Base-by-base conservation (phyloP, 2,113 vertebrate species). In the Heloderma charlesbogerti region DNA sequence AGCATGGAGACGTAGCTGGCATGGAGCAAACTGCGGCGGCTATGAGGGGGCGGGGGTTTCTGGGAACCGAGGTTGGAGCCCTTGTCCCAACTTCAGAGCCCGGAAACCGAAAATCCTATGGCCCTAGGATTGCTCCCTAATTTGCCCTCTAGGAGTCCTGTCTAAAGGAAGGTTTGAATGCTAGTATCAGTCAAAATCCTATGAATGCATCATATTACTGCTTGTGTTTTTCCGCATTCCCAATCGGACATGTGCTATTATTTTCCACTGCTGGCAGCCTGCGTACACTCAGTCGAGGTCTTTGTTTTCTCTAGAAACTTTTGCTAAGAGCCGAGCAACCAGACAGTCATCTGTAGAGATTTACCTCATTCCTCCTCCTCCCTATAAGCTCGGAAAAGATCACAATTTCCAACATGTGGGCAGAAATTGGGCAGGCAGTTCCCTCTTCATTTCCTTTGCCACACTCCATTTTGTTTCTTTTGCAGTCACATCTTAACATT, bases 361-460 rank as follows among this genome's bases (percentile, higher is more conserved):
- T 25, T n/a, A 43, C 51, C 37, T 77, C 72, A 9, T 77, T 67
- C 48, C 81, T 63, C 45, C 48, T 89, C 48, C 29, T 81, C 79
- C n/a, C 37, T 29, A 54, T 74, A 74, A 74, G 2, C 15, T 43
- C 37, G 48, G 79, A 16, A 72, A 57, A 74, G 25, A 74, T 83
- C 79, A 72, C n/a, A 31, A 22, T 83, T 89, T 89, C 80, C 88
- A 72, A 10, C 0, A 25, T 71, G 79, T 89, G 88, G 88, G 79
- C 79, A 57, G 79, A 82, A 74, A 60, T 22, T 20, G 43, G 54
- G 88, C 48, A 40, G 63, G 67, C 69, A 82, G n/a, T n/a, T 43
- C 48, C 43, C 48, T 89, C 63, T 7, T 69, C 31, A 43, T 20
- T 89, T 89, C 88, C 79, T 83, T 60, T 60, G n/a, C 79, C 78